These are phyloP conservation scores for Coenonympha glycerion DNA, from an alignment of 2,888 invertebrate species.

Conservation along the genomic window DNA sequence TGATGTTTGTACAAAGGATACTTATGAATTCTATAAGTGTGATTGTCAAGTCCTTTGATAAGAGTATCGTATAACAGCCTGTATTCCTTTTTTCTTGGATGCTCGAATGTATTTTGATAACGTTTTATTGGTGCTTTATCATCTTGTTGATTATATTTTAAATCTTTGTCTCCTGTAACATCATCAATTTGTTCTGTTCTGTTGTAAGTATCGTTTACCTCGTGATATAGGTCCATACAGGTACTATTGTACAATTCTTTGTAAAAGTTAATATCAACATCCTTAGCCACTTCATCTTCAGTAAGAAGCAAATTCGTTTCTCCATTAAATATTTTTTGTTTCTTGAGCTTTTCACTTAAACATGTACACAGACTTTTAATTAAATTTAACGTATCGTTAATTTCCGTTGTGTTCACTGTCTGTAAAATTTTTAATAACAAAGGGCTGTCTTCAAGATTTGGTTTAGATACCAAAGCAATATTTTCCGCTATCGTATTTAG, in stretches of 20 bases:
- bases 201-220: constrained; percentile 36
- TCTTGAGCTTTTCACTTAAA: constrained; percentile 47
- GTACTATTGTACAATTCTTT: constrained; percentile 54
- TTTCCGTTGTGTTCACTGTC: constrained; percentile 48
- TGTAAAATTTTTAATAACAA: constrained; percentile 49
- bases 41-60: constrained; percentile 41
- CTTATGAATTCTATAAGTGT: constrained; percentile 48
- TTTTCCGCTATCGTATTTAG: constrained; percentile 30
- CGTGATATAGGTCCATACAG: constrained; percentile 44
- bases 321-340: constrained; percentile 34
- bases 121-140: constrained; percentile 17
- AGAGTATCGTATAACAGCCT: constrained; percentile 43
- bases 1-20: constrained; percentile 39
- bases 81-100: constrained; percentile 29
- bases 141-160: constrained; percentile 1
- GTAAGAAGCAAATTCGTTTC: constrained; percentile 32
- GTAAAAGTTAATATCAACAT: constrained; percentile 38
- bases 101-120: constrained; percentile 16
- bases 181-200: constrained; percentile 22
- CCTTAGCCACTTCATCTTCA: constrained; percentile 26
- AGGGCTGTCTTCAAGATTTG: constrained; percentile 38
- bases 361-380: constrained; percentile 57
- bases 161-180: constrained; percentile 14
- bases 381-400: constrained; percentile 52
- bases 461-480: constrained; percentile 29